Base-by-base conservation (phyloP, 2,113 vertebrate species). In the Sitta europaea region DNA sequence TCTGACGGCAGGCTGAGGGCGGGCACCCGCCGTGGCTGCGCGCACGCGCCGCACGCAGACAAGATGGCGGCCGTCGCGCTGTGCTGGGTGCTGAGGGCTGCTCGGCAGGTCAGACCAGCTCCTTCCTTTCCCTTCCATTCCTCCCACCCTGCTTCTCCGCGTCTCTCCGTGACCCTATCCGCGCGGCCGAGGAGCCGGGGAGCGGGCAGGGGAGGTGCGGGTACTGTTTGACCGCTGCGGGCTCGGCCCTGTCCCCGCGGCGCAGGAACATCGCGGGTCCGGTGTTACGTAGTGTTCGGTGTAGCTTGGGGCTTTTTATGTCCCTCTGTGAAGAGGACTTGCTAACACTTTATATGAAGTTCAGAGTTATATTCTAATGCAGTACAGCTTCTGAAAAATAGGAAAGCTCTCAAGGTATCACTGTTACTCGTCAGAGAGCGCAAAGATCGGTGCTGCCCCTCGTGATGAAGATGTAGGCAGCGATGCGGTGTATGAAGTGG, bases 51-150 rank as follows among this genome's bases (percentile, higher is more conserved):
- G 11, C 5, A 8, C 11, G 1, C 31, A 2, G 70, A 3, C 42
- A 97, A 97, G 16, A 98, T 98, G 98, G 98, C 98, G 82, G 93
- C 54, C 0, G 85, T 35, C n/a, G 13, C 23, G 23, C 5, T 97
- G 24, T 2, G 36, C 2, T 91, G 57, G 23, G 50, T 83, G 71
- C 61, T 97, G 66, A 57, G 87, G 51, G 71, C 68, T 1, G 68
- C 94, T 27, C 91, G 86, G 55, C 98, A 98, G 98, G 98, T 98
- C 66, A 97, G 97, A 10, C 0, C n/a, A 0, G 7, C 4, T 27
- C 23, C 10, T 3, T 61, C 28, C 13, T 7, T 3, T 45, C 28
- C 13, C 8, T 3, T 45, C 33, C 76, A 0, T 43, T 15, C 12
- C 6, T 59, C 16, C 17, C 2, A 0, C 4, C 13, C 28, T n/a